Conservation (phyloP, 1,140 invertebrate genomes). For the Drosophila micromelanica region DNA sequence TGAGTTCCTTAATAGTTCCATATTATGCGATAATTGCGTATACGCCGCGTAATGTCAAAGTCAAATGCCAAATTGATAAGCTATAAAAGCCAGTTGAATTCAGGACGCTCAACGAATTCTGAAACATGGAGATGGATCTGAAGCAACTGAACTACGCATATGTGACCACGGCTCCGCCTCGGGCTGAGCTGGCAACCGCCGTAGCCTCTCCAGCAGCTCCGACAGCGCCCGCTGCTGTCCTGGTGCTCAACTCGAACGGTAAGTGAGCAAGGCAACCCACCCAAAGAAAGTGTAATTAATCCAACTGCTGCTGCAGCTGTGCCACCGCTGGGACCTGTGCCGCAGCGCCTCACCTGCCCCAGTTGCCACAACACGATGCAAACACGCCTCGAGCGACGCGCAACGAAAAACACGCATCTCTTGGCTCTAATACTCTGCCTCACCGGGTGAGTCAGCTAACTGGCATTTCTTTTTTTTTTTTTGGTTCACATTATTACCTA, state of each 20-base stretch:
- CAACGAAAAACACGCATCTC: constrained; percentile 44
- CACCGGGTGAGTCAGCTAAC: constrained; percentile 33
- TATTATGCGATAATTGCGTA: neutral
- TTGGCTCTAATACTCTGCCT: constrained; percentile 44
- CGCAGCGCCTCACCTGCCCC: constrained; percentile 40
- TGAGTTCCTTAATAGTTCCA: too few species aligned
- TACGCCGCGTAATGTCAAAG: neutral
- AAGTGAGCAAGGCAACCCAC: neutral
- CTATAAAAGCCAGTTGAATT: neutral
- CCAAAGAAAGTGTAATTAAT: too few species aligned
- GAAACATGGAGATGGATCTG: constrained; percentile 9
- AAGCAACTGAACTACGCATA: neutral
- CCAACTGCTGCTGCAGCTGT: neutral
- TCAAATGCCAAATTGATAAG: neutral
- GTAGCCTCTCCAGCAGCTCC: too few species aligned
- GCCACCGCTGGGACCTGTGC: constrained; percentile 23
- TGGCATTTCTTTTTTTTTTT: neutral
- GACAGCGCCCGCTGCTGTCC: neutral
- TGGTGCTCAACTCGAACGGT: constrained; percentile 36
- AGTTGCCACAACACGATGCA: constrained; percentile 33
- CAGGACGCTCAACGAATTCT: neutral
- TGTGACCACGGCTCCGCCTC: neutral
- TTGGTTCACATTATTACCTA: too few species aligned
- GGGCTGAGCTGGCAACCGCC: neutral
- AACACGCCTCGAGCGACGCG: constrained; percentile 29